A percentile compares a stretch with the other conserved stretches of the same genome.
phyloP scores from a whole-genome alignment of 2,797 vertebrate genomes.

The Enteromius treurensis region DNA sequence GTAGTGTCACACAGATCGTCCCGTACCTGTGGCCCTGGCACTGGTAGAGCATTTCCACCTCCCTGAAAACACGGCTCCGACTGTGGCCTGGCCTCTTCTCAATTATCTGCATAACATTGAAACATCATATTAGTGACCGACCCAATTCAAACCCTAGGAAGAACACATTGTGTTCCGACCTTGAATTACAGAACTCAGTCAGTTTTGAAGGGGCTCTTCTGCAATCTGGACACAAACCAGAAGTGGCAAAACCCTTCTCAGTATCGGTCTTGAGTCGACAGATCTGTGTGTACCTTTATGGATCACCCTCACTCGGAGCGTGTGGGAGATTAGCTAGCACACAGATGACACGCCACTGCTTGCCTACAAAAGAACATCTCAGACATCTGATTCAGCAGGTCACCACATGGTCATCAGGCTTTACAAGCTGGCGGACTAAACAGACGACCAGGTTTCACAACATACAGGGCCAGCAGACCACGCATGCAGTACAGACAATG shows the following conservation, averaged over 20 bases:
- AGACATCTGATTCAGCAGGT: slow-evolving; percentile 70
- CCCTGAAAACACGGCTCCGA: slow-evolving; percentile 92
- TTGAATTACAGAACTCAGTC: slow-evolving; percentile 29
- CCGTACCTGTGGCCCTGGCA: slow-evolving; percentile 95
- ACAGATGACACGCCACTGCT: slow-evolving; percentile 67
- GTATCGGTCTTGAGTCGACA: slow-evolving; percentile 7
- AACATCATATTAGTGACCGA: slow-evolving; percentile 15
- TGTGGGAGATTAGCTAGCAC: slow-evolving; percentile 74
- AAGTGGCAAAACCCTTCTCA: background rate
- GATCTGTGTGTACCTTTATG: background rate
- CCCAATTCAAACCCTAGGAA: background rate
- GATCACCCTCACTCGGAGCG: slow-evolving; percentile 41
- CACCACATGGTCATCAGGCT: slow-evolving; percentile 17
- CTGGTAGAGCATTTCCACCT: slow-evolving; percentile 99
- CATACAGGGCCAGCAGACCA: background rate
- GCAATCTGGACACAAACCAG: background rate
- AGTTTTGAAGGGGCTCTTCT: slow-evolving; percentile 20
- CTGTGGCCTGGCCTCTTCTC: slow-evolving; percentile 94
- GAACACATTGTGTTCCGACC: background rate
- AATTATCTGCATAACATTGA: slow-evolving; percentile 85
- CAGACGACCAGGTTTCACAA: background rate
- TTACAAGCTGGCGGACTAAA: slow-evolving; percentile 2
- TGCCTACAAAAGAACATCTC: slow-evolving; percentile 61
- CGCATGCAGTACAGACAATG: background rate
- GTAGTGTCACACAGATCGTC: background rate